phyloP scores from a whole-genome alignment of 2,797 vertebrate species.

The Betta splendens region DNA sequence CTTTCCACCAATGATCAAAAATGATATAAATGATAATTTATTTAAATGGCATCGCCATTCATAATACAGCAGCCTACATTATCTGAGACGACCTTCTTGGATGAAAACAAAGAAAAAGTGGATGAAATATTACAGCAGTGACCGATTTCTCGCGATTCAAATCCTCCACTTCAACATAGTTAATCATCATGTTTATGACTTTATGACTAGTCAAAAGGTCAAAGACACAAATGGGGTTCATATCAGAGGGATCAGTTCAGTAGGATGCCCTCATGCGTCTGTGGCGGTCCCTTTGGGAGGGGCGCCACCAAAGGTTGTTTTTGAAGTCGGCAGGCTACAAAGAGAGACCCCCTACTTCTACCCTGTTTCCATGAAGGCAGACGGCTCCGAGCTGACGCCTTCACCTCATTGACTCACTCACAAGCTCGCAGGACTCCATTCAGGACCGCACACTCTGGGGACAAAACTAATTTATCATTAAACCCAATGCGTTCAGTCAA shows the following conservation, averaged over 20 bases:
- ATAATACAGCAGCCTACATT: conserved; percentile 58
- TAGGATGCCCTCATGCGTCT: conserved; percentile 44
- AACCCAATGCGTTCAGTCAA: conserved; percentile 8
- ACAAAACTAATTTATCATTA: conserved; percentile 33
- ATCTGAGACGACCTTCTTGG: conserved; percentile 64
- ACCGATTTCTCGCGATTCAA: no score
- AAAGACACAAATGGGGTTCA: conserved; percentile 60
- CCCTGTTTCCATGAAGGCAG: conserved; percentile 55
- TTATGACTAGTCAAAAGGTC: conserved; percentile 73
- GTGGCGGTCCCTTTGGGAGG: conserved; percentile 57
- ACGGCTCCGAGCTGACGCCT: conserved; percentile 38
- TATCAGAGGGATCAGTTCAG: conserved; percentile 59
- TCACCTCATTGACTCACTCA: conserved; percentile 42
- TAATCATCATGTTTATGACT: conserved; percentile 43
- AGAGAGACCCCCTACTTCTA: conserved; percentile 63
- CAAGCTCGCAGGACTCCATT: conserved; percentile 40
- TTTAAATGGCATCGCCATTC: conserved; percentile 55
- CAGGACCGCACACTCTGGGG: neutral
- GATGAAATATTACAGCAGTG: conserved; percentile 1
- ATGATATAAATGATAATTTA: conserved; percentile 47
- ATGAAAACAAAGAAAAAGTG: conserved; percentile 51
- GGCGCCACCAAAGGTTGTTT: conserved; percentile 69
- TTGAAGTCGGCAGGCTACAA: conserved; percentile 82
- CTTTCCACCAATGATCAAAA: conserved; percentile 60
- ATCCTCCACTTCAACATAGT: no score